Conservation (phyloP, 2,797 vertebrate genomes). For the Neomorphus geoffroyi region DNA sequence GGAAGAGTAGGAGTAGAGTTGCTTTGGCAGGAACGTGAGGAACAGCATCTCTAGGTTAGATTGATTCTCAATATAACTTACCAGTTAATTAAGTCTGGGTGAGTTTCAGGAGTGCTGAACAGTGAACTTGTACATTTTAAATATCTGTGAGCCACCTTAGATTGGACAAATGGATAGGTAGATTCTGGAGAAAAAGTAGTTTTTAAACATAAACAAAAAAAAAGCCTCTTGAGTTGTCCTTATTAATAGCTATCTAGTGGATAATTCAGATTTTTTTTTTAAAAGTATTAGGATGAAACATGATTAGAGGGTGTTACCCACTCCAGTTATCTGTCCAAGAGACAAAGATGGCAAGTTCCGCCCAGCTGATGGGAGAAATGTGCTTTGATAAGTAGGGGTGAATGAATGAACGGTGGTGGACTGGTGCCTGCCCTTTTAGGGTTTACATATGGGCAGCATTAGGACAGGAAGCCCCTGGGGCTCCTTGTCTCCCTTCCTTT, state of each 20-base stretch:
- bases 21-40: constrained; percentile 11
- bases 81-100: constrained; percentile 11
- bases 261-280: background rate
- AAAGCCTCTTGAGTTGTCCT: background rate
- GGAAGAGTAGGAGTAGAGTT: constrained; percentile 4
- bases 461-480: background rate
- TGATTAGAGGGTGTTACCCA: background rate
- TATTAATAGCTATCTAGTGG: background rate
- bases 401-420: background rate
- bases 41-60: background rate
- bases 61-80: background rate
- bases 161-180: background rate
- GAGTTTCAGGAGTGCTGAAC: background rate
- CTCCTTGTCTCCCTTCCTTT: background rate
- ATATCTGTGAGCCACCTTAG: background rate
- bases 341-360: background rate
- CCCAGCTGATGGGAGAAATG: background rate
- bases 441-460: background rate
- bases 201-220: background rate
- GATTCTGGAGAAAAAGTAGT: background rate
- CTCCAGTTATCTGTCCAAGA: background rate
- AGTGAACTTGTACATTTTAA: background rate
- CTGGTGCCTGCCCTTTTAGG: background rate
- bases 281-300: background rate
- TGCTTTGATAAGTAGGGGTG: background rate